phyloP scores from a whole-genome alignment of 2,113 vertebrate genomes.

The Xenopus laevis region DNA sequence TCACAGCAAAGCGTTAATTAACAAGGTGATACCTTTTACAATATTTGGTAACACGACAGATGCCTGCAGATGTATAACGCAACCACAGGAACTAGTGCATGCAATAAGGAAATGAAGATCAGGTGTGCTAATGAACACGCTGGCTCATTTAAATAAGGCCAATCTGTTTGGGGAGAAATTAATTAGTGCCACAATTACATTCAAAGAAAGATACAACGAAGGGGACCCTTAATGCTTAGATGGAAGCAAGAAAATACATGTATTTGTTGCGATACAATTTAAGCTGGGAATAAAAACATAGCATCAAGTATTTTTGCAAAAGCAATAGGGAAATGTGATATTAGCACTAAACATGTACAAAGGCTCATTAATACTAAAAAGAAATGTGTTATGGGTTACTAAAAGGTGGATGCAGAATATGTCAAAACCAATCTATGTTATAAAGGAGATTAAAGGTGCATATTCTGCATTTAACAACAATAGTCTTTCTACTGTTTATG shows the following conservation, averaged over 20 bases:
- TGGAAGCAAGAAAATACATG: conserved; percentile 15
- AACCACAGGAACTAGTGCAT: conserved; percentile 59
- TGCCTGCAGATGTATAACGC: conserved; percentile 48
- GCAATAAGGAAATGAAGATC: conserved; percentile 66
- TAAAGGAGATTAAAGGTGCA: no score
- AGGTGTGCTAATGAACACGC: conserved; percentile 70
- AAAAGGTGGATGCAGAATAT: no score
- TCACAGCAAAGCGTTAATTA: conserved; percentile 69
- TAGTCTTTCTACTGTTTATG: no score
- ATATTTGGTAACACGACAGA: conserved; percentile 69
- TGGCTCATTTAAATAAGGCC: conserved; percentile 64
- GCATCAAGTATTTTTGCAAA: not conserved
- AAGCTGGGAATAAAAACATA: conserved; percentile 27
- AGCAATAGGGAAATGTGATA: no score
- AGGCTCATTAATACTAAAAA: no score
- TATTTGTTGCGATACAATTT: conserved; percentile 35
- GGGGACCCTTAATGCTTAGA: conserved; percentile 30
- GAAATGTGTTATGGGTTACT: no score
- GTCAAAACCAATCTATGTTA: no score
- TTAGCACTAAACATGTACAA: no score
- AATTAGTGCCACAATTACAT: conserved; percentile 52
- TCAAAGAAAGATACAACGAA: conserved; percentile 4
- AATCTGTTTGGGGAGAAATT: conserved; percentile 55
- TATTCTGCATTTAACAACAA: no score
- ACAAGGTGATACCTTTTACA: conserved; percentile 72